Conservation (phyloP, 2,888 invertebrate species). For the Scaptomyza tumidula region DNA sequence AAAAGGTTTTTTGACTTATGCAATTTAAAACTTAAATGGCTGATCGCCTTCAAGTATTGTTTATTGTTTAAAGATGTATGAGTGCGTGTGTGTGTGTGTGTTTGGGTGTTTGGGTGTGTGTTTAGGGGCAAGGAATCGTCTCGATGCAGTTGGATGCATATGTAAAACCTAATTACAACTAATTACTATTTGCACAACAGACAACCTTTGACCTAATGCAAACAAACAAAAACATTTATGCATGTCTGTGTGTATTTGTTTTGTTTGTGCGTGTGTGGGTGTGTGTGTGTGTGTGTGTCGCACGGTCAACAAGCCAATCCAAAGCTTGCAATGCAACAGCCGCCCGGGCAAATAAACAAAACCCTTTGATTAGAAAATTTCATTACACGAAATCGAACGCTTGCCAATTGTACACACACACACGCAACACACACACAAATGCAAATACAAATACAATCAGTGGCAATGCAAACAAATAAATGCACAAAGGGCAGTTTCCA, state of each 20-base stretch:
- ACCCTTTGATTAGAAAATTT: slow-evolving; percentile 81
- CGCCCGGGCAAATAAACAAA: slow-evolving; percentile 71
- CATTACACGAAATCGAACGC: slow-evolving; percentile 74
- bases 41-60: slow-evolving; percentile 33
- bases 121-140: slow-evolving; percentile 3
- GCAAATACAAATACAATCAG: slow-evolving; percentile 74
- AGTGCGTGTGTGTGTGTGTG: background rate
- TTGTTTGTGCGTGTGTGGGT: slow-evolving; percentile 4
- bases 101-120: background rate
- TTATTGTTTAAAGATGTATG: slow-evolving; percentile 46
- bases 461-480: slow-evolving; percentile 75
- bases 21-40: no score
- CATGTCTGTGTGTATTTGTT: slow-evolving; percentile 13
- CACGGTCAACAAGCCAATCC: slow-evolving; percentile 68
- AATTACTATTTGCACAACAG: slow-evolving; percentile 78
- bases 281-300: slow-evolving; percentile 23
- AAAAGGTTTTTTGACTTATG: slow-evolving; percentile 22
- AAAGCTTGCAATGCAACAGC: slow-evolving; percentile 41
- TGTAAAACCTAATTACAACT: slow-evolving; percentile 76
- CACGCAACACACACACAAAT: slow-evolving; percentile 11
- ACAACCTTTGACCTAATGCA: slow-evolving; percentile 76
- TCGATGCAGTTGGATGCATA: slow-evolving; percentile 35
- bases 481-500: slow-evolving; percentile 67
- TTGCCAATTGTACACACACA: slow-evolving; percentile 54
- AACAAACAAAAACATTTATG: slow-evolving; percentile 57